Conservation (phyloP, 2,113 vertebrate species). For the Cricetomys ansorgei region DNA sequence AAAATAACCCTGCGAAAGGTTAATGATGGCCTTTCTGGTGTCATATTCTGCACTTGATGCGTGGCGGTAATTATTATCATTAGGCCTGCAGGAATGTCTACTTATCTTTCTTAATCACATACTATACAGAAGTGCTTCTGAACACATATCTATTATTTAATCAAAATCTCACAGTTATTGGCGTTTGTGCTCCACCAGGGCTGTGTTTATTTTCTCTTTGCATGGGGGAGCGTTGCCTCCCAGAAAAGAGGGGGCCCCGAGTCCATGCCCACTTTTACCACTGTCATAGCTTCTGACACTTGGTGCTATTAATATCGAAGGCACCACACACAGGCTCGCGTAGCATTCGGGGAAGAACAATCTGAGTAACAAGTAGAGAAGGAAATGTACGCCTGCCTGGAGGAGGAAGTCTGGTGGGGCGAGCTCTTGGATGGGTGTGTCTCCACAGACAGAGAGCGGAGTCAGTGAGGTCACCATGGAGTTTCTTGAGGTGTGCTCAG, state of each 20-base stretch:
- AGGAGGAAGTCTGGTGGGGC: background rate
- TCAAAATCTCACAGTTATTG: conserved; percentile 97
- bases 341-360: conserved; percentile 82
- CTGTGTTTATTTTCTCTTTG: conserved; percentile 98
- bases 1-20: conserved; percentile 93
- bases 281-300: conserved; percentile 87
- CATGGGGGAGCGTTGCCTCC: conserved; percentile 88
- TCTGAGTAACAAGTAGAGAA: conserved; percentile 79
- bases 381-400: background rate
- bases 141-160: conserved; percentile 99
- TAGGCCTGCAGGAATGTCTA: conserved; percentile 96
- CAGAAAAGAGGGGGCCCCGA: conserved; percentile 84
- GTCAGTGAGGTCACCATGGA: rapidly evolving
- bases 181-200: conserved; percentile 88
- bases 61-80: conserved; percentile 98
- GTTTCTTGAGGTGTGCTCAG: rapidly evolving
- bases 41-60: conserved; percentile 96
- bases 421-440: background rate
- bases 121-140: conserved; percentile 91
- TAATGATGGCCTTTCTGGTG: conserved; percentile 96
- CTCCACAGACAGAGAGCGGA: background rate
- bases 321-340: conserved; percentile 83
- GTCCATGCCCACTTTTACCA: conserved; percentile 86
- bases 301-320: conserved; percentile 89
- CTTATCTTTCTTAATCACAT: conserved; percentile 98